Evolutionary conservation across 2,797 vertebrate genomes (phyloP), one percentile per base, ranked within the genome.

Genomic region (Dryobates pubescens): DNA sequence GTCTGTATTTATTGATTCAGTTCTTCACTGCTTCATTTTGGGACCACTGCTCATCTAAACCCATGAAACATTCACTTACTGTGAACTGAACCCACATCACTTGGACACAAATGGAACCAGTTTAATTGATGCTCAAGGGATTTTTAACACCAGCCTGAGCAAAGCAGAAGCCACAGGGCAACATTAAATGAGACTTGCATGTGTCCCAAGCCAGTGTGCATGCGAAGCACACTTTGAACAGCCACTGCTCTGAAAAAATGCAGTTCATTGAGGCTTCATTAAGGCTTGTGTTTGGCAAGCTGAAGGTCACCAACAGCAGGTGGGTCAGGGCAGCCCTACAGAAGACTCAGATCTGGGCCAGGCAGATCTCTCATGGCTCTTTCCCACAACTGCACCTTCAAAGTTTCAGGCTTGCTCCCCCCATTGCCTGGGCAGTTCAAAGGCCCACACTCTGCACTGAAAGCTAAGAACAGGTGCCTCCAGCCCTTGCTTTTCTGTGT

Each of bases 261-360:
- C 47, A 64, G 16, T 34, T 86, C 51, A 56, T 30, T 67, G 32
- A 82, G 45, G 45, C 36, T 38, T 86, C 51, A 58, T 30, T 67
- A n/a, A 82, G 45, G 45, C 36, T 88, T 14, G 27, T 1, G 2
- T 22, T 78, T 5, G 0, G 16, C 54, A 76, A 53, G 57, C 0
- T 45, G 80, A 82, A 93, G 80, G 76, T 93, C 77, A 86, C 20
- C 68, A 68, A 3, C 45, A 76, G 71, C 74, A 76, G 8, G 18
- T 68, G 68, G 77, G 77, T 84, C 83, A 95, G 69, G 63, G 47
- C 88, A 93, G 76, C 51, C 62, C 67, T 29, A 34, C 7, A 76
- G 73, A 70, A 76, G 57, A 17, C 76, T 51, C 19, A 14, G 22
- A 19, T 36, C 36, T 32, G 49, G 22, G 43, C 58, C 45, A 69